A percentile compares a stretch with the other conserved stretches of the same genome.
phyloP scores from a whole-genome alignment of 1,140 invertebrate species.

The Leptoteleia sp. region DNA sequence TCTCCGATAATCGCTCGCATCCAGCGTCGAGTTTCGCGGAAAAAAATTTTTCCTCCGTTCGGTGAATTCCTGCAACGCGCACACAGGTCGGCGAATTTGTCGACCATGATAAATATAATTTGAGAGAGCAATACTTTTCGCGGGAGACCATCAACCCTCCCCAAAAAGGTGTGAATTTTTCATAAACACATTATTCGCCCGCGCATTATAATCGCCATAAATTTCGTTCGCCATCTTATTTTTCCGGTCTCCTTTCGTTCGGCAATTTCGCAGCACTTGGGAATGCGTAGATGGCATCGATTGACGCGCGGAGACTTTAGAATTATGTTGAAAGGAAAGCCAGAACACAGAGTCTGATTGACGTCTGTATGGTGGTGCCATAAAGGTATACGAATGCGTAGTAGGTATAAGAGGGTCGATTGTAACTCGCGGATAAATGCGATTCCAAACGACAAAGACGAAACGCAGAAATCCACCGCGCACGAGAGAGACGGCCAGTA shows the following conservation, averaged over 20 bases:
- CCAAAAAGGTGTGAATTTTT: no score
- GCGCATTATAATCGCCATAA: constrained; percentile 24
- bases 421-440: constrained; percentile 78
- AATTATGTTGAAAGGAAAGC: constrained; percentile 76
- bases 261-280: constrained; percentile 46
- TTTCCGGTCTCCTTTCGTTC: constrained; percentile 27
- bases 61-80: constrained; percentile 11
- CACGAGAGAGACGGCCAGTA: background rate
- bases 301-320: constrained; percentile 73
- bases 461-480: constrained; percentile 15
- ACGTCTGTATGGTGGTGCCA: constrained; percentile 74
- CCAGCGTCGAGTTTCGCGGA: constrained; percentile 47
- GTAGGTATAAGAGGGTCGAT: constrained; percentile 76
- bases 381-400: constrained; percentile 75
- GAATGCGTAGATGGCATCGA: constrained; percentile 65
- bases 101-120: constrained; percentile 56
- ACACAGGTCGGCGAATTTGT: constrained; percentile 22
- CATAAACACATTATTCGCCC: constrained; percentile 43
- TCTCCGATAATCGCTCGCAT: constrained; percentile 76
- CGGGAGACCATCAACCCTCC: constrained; percentile 5
- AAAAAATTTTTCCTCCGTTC: constrained; percentile 37
- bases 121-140: background rate
- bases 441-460: constrained; percentile 67
- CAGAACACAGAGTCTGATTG: constrained; percentile 72
- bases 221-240: constrained; percentile 31